Percentiles rank a stretch among this genome's conserved stretches.
phyloP scores from a whole-genome alignment of 2,888 invertebrate genomes.

The Agrochola circellaris region DNA sequence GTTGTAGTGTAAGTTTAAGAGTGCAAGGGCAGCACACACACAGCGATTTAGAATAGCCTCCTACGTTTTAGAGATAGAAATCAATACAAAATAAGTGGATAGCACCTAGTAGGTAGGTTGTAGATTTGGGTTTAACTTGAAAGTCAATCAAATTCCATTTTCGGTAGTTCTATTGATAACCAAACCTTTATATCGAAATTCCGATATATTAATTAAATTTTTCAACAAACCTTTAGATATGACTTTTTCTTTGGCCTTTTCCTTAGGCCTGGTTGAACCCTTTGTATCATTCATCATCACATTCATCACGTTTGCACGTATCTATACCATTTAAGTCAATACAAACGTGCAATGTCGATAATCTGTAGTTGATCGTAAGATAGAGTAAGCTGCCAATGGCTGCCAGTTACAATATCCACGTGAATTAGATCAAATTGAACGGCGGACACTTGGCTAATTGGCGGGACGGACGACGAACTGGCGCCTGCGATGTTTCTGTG shows the following conservation, averaged over 20 bases:
- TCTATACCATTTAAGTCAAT: neutral
- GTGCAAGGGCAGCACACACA: neutral
- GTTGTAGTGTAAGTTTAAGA: too few species aligned
- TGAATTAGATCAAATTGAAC: constrained; percentile 60
- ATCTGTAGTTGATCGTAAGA: constrained; percentile 32
- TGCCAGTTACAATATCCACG: constrained; percentile 46
- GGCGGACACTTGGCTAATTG: constrained; percentile 56
- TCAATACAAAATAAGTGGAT: neutral
- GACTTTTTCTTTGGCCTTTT: neutral
- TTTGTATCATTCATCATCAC: too few species aligned
- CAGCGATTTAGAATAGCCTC: neutral
- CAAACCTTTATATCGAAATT: neutral
- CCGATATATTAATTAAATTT: neutral
- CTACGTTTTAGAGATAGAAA: neutral
- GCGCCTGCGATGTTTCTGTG: constrained; percentile 49
- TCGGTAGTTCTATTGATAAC: neutral
- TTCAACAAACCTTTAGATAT: too few species aligned
- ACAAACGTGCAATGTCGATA: constrained; percentile 5
- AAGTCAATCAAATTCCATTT: neutral
- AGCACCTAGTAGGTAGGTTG: neutral
- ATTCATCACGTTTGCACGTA: too few species aligned
- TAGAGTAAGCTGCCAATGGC: constrained; percentile 19
- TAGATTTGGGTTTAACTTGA: neutral
- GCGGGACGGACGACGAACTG: constrained; percentile 44
- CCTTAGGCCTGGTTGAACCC: neutral